These are phyloP conservation scores for Chiloscyllium punctatum DNA, from an alignment of 2,797 vertebrate genomes.

Conservation along the genomic window DNA sequence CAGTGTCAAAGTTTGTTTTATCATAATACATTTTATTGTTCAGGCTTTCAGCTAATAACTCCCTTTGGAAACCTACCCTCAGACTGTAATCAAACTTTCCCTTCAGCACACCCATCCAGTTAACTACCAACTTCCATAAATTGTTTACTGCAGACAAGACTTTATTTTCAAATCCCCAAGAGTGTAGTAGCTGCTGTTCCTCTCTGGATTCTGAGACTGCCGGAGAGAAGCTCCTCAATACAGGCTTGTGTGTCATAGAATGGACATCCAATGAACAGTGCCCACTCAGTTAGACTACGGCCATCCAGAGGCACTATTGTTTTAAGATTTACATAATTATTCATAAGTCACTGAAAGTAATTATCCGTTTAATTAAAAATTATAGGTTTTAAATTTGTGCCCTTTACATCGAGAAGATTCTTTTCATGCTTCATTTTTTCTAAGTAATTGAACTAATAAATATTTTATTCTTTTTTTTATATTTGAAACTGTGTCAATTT, in stretches of 20 bases:
- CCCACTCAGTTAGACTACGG: neutral
- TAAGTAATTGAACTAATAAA: neutral
- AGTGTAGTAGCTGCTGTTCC: neutral
- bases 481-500: neutral
- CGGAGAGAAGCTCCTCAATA: neutral
- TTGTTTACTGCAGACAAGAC: neutral
- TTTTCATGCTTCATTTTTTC: neutral
- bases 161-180: neutral
- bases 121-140: neutral
- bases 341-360: neutral
- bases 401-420: neutral
- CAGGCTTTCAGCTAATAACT: neutral
- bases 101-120: neutral
- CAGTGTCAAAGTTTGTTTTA: neutral
- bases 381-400: neutral
- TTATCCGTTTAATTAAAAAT: neutral
- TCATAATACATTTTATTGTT: neutral
- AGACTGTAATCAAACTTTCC: neutral
- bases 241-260: neutral
- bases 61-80: neutral
- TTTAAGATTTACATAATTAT: neutral
- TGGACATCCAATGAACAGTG: neutral
- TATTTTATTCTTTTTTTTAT: neutral
- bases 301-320: neutral
- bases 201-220: neutral